Evolutionary conservation across 2,797 vertebrate species (phyloP), one percentile per base, ranked within the genome.

Genomic region (Acanthurus lineatus): DNA sequence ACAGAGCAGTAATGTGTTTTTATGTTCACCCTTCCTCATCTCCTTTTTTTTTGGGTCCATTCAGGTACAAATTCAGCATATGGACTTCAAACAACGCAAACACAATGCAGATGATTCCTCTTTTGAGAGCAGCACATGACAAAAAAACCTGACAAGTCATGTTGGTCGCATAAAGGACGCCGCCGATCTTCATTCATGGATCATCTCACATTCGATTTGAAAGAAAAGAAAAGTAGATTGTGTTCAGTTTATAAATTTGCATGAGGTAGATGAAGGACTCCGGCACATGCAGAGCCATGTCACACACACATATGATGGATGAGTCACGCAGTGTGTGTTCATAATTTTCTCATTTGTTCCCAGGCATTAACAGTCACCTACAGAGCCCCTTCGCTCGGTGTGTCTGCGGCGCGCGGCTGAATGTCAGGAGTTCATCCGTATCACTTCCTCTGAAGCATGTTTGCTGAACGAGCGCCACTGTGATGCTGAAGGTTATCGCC

Each of bases 271-370:
- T 78, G 68, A 54, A 80, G 75, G 78, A 48, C 57, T 61, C 12
- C 40, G 42, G 56, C 58, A 52, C 74, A 54, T 57, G 65, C 71
- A 56, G 72, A 67, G 72, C 70, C 63, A n/a, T 69, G 75, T 72
- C 67, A 79, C 9, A 2, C 42, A 38, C 22, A 45, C 47, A 54
- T 16, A 71, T 86, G 86, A 92, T 82, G 72, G 71, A 90, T 88
- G 87, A 82, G 44, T 79, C 44, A 61, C 76, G n/a, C 22, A 60
- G 25, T 25, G 25, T 25, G 61, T 52, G 69, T 73, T 86, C 76
- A 71, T 77, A 53, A 84, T 81, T 80, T 79, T 52, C 65, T 82
- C 74, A 76, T 88, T 87, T 86, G 60, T 86, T 88, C 82, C 32
- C 44, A 25, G 44, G 68, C 69, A 72, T 71, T 52, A 61, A n/a